Percentiles rank a stretch among this genome's conserved stretches.
Conservation (phyloP, 1,140 invertebrate genomes). For the Drosophila pachea region DNA sequence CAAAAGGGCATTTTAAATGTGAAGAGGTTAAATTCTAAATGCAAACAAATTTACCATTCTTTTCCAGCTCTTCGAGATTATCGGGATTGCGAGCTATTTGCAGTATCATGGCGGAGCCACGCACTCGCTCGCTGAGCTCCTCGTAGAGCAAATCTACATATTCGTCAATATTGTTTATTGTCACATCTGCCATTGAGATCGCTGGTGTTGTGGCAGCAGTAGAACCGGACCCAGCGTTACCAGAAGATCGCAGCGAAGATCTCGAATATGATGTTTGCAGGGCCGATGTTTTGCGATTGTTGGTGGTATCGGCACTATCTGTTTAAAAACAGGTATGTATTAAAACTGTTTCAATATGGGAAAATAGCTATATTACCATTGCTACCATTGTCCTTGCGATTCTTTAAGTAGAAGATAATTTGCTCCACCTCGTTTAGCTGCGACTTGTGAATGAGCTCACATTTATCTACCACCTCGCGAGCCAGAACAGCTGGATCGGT, state of each 20-base stretch:
- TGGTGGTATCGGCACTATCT: constrained; percentile 71
- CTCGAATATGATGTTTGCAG: constrained; percentile 56
- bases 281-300: constrained; percentile 58
- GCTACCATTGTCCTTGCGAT: constrained; percentile 83
- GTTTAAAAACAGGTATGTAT: not conserved
- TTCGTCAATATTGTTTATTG: constrained; percentile 91
- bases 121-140: constrained; percentile 94
- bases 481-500: constrained; percentile 90
- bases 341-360: not conserved
- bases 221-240: constrained; percentile 27
- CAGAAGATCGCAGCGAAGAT: constrained; percentile 48
- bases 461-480: constrained; percentile 92
- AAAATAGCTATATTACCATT: constrained; percentile 45
- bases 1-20: constrained; percentile 19
- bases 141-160: constrained; percentile 99
- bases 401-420: constrained; percentile 94
- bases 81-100: constrained; percentile 94
- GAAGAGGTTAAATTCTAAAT: not conserved
- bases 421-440: constrained; percentile 93
- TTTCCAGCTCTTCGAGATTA: constrained; percentile 94
- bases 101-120: constrained; percentile 93
- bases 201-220: constrained; percentile 22
- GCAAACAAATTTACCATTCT: constrained; percentile 85
- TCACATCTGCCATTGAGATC: constrained; percentile 79
- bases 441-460: constrained; percentile 91